Base-by-base conservation (phyloP, 2,888 invertebrate species). In the Noctua fimbriata region DNA sequence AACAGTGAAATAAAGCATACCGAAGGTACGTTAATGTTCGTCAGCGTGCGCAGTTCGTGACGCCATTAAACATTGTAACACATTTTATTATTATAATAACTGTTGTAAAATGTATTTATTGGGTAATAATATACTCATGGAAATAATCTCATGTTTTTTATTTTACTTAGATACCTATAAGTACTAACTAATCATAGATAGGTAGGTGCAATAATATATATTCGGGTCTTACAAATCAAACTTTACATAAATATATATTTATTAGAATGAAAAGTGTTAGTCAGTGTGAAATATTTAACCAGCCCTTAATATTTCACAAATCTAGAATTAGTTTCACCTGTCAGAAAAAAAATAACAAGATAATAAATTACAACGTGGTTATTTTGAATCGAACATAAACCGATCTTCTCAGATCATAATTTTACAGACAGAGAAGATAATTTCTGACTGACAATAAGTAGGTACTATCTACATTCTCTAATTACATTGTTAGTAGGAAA, bases 41-140 rank as follows among this genome's bases (percentile, higher is more conserved):
- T 86, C 83, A 77, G 70, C 52, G 78, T 89, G 88, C 92, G 91
- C 92, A 93, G 91, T 93, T 91, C 90, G 91, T 89, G 88, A 90
- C 88, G 90, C 88, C 89, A 92, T 89, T 91, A 92, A 88, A 88
- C 91, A 87, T 77, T 86, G 83, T 93, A 94, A 94, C 92, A 94
- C 92, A 90, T 91, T 90, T 90, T 93, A 92, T 91, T 94, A 90
- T 93, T 93, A 93, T 93, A 94, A 95, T 95, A 95, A 94, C 94
- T 96, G 95, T 96, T 96, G 95, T 95, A 95, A 94, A 95, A 95
- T 96, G 95, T 97, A 97, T 97, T 97, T 97, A 97, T 97, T 97
- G 89, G 89, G 95, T 95, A 94, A 92, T 94, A 95, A 94, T 95
- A 95, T 94, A 95, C 93, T 92, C 92, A 94, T 94, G 93, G 93